A percentile compares a stretch with the other conserved stretches of the same genome.
Conservation (phyloP, 2,113 vertebrate genomes). For the Sardina pilchardus region DNA sequence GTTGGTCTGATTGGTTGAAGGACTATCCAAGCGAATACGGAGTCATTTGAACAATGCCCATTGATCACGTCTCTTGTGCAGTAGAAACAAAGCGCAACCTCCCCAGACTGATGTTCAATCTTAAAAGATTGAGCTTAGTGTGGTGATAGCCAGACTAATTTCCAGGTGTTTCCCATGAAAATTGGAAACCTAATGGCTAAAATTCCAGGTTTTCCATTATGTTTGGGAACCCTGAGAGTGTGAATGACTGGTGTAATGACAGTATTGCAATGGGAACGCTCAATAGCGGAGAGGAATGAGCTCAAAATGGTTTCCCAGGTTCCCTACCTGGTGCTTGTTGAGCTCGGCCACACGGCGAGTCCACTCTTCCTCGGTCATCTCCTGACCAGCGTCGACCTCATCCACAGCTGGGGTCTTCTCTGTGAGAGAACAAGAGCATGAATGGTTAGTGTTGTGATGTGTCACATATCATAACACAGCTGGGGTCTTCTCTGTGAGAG, state of each 20-base stretch:
- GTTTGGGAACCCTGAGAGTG: no score
- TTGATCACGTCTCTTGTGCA: no score
- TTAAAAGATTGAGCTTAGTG: no score
- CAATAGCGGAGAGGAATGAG: background rate
- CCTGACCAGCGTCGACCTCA: slow-evolving; percentile 64
- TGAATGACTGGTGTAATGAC: background rate
- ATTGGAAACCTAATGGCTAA: no score
- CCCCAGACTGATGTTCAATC: no score
- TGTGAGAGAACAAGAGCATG: slow-evolving; percentile 49
- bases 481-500: slow-evolving; percentile 74
- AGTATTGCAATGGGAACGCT: background rate
- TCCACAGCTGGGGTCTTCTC: slow-evolving; percentile 73
- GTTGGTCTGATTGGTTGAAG: no score
- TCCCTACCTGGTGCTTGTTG: slow-evolving; percentile 97
- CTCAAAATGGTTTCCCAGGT: background rate
- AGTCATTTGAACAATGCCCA: no score
- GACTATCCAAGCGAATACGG: no score
- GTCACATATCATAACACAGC: background rate
- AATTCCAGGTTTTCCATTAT: no score
- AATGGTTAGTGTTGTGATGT: background rate
- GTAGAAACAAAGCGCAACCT: no score
- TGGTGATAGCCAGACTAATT: no score
- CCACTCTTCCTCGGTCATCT: slow-evolving; percentile 92
- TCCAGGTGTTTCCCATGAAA: no score
- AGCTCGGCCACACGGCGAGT: slow-evolving; percentile 86